These are phyloP conservation scores for Cistogaster globosa DNA, from an alignment of 2,888 invertebrate genomes.

Conservation along the genomic window DNA sequence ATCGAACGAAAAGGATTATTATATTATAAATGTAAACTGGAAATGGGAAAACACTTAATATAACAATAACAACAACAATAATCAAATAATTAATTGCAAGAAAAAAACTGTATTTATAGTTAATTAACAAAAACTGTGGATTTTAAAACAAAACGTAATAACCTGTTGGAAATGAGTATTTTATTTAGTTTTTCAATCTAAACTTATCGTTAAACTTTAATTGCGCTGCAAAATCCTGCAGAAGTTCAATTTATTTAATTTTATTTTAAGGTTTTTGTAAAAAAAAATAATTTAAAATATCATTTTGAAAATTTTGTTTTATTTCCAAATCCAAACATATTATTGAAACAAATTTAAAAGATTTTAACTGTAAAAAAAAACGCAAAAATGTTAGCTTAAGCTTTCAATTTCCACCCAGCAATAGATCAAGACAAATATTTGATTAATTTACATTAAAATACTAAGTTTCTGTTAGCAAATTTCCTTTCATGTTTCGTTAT, in stretches of 20 bases:
- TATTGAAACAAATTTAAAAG: not conserved
- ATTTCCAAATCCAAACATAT: not conserved
- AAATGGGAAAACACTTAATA: not conserved
- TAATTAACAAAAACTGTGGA: not conserved
- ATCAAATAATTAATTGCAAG: conserved; percentile 12
- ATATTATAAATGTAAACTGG: conserved; percentile 18
- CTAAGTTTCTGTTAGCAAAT: not conserved
- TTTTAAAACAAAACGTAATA: too few relatives aligned
- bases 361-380: not conserved
- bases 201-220: too few relatives aligned
- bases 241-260: not conserved
- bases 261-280: not conserved
- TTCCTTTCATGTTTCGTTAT: not conserved
- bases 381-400: not conserved
- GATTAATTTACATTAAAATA: conserved; percentile 1
- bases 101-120: not conserved
- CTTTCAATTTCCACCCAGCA: too few relatives aligned
- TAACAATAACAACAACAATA: not conserved
- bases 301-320: too few relatives aligned
- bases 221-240: not conserved
- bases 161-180: not conserved
- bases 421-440: not conserved
- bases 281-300: too few relatives aligned
- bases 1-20: conserved; percentile 1
- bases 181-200: not conserved